Evolutionary conservation across 2,113 vertebrate species (phyloP).

Genomic region (Monopterus albus): DNA sequence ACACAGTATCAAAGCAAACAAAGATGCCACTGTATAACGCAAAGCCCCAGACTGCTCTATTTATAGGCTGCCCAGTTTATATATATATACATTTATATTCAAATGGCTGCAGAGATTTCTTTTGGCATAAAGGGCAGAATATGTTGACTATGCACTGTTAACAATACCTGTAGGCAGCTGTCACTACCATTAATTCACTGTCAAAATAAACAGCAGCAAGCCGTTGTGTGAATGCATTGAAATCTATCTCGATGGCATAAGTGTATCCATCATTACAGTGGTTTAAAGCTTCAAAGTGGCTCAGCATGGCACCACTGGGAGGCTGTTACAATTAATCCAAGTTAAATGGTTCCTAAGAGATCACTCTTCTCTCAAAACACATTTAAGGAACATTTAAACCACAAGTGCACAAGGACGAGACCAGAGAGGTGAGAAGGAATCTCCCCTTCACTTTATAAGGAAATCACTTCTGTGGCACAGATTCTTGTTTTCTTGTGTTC

Average conservation of each 20-base stretch:
- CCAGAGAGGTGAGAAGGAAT: conserved; percentile 52
- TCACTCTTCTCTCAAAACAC: conserved; percentile 28
- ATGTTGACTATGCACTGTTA: not conserved
- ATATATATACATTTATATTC: conserved; percentile 34
- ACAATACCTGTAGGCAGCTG: not conserved
- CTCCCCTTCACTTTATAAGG: conserved; percentile 41
- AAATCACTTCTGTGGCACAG: conserved; percentile 40
- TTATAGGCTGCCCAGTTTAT: conserved; percentile 52
- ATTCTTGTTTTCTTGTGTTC: conserved; percentile 61
- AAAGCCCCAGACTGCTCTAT: conserved; percentile 49
- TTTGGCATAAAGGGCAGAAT: conserved; percentile 5
- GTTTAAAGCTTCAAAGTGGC: conserved; percentile 32
- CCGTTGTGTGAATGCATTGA: not conserved
- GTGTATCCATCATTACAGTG: conserved; percentile 14
- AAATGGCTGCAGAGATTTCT: conserved; percentile 17
- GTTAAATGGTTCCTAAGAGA: conserved; percentile 43
- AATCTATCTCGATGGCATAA: not conserved
- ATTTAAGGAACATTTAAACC: conserved; percentile 54
- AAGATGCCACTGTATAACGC: conserved; percentile 35
- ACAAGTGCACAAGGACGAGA: conserved; percentile 9
- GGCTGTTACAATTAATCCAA: conserved; percentile 49
- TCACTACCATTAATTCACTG: not conserved
- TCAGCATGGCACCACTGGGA: conserved; percentile 8
- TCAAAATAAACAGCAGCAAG: not conserved
- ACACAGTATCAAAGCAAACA: conserved; percentile 57